These are phyloP conservation scores for Puntigrus tetrazona DNA, from an alignment of 2,113 vertebrate species.

Conservation along the genomic window DNA sequence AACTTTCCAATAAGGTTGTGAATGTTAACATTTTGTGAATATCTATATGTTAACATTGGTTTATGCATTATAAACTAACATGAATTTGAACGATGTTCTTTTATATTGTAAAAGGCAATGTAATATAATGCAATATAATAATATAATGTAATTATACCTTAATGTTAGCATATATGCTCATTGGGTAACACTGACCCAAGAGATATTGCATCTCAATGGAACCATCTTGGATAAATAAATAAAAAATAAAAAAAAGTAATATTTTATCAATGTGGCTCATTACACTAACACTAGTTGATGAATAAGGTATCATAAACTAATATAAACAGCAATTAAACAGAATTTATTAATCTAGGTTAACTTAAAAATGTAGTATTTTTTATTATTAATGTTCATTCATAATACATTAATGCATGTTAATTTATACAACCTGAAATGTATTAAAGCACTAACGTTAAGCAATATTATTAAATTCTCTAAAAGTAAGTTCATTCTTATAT, in stretches of 20 bases:
- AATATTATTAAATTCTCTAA: neutral
- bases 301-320: neutral
- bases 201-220: neutral
- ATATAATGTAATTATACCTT: neutral
- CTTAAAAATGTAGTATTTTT: neutral
- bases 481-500: neutral
- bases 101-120: too few relatives aligned
- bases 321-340: neutral
- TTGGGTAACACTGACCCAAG: neutral
- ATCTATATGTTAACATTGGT: neutral
- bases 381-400: neutral
- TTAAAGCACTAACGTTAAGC: neutral
- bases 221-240: neutral
- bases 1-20: neutral
- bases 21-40: neutral
- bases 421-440: neutral
- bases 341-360: neutral
- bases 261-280: neutral
- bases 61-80: neutral
- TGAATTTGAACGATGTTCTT: neutral
- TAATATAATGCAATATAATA: neutral
- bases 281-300: neutral
- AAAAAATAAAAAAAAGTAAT: neutral
- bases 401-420: neutral
- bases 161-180: neutral